phyloP scores from a whole-genome alignment of 2,797 vertebrate genomes.

The Tachyglossus aculeatus region DNA sequence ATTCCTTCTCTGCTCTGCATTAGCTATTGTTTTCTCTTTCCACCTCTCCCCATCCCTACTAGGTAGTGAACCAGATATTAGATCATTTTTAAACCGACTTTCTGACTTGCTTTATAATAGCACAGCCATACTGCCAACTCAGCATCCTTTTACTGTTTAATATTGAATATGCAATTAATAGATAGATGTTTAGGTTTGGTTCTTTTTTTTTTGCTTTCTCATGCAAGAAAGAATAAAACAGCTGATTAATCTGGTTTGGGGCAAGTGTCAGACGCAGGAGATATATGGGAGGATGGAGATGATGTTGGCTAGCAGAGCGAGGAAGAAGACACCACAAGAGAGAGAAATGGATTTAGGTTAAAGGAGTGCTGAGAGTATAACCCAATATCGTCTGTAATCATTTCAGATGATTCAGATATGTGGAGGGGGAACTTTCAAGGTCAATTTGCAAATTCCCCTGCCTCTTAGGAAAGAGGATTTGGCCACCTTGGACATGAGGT shows the following conservation, averaged over 20 bases:
- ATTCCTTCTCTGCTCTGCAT: background rate
- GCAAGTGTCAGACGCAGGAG: constrained; percentile 36
- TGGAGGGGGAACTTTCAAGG: too few relatives aligned
- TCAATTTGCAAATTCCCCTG: too few relatives aligned
- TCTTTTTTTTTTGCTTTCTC: background rate
- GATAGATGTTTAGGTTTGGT: constrained; percentile 51
- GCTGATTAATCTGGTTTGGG: constrained; percentile 48
- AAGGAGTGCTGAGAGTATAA: too few relatives aligned
- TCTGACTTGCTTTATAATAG: constrained; percentile 2
- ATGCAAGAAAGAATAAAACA: constrained; percentile 32
- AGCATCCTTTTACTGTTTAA: constrained; percentile 43
- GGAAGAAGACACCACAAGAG: constrained; percentile 25
- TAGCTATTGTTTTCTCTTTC: background rate
- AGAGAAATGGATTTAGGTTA: background rate
- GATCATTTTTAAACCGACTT: constrained; percentile 53
- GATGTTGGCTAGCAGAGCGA: constrained; percentile 25
- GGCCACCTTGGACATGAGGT: too few relatives aligned
- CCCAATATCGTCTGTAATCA: too few relatives aligned
- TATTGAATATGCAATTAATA: constrained; percentile 62
- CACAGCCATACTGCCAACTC: constrained; percentile 45
- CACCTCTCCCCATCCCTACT: background rate
- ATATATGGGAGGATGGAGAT: constrained; percentile 41
- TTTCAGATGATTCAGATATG: too few relatives aligned
- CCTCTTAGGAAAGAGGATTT: too few relatives aligned
- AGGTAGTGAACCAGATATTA: constrained; percentile 43